A percentile compares a stretch with the other conserved stretches of the same genome.
These are phyloP conservation scores for Tetranychus cinnabarinus DNA, from an alignment of 1,140 invertebrate species.

Conservation along the genomic window DNA sequence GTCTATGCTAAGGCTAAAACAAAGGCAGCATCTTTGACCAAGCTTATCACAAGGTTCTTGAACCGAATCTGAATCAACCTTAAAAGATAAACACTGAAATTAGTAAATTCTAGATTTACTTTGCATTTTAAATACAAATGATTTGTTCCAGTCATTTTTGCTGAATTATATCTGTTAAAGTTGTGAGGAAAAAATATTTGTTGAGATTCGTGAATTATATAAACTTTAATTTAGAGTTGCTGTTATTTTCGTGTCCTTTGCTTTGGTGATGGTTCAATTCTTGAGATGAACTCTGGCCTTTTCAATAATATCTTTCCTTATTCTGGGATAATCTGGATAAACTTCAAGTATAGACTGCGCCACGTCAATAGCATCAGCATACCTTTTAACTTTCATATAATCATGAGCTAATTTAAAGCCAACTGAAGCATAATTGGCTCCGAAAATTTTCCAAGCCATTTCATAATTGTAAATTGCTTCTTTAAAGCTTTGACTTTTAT, in stretches of 20 bases:
- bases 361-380: conserved; percentile 60
- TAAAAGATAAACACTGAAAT: too few species aligned
- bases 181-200: too few species aligned
- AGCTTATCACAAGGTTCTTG: too few species aligned
- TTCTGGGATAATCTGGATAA: conserved; percentile 67
- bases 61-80: too few species aligned
- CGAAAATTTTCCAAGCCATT: conserved; percentile 54
- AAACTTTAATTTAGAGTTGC: too few species aligned
- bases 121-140: too few species aligned
- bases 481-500: conserved; percentile 73
- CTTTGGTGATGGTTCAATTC: not conserved
- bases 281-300: conserved; percentile 43
- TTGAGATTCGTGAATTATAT: too few species aligned
- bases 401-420: conserved; percentile 79
- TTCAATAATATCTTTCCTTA: conserved; percentile 77
- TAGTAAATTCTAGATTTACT: too few species aligned
- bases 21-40: too few species aligned
- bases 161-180: too few species aligned
- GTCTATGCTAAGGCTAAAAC: too few species aligned
- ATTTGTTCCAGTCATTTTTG: too few species aligned
- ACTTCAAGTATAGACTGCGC: conserved; percentile 50
- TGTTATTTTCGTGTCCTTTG: not conserved
- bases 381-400: conserved; percentile 67
- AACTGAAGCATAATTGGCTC: conserved; percentile 50
- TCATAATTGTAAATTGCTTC: conserved; percentile 63